Percentiles rank a stretch among this genome's conserved stretches.
Conservation (phyloP, 2,113 vertebrate species). For the Sitta europaea region DNA sequence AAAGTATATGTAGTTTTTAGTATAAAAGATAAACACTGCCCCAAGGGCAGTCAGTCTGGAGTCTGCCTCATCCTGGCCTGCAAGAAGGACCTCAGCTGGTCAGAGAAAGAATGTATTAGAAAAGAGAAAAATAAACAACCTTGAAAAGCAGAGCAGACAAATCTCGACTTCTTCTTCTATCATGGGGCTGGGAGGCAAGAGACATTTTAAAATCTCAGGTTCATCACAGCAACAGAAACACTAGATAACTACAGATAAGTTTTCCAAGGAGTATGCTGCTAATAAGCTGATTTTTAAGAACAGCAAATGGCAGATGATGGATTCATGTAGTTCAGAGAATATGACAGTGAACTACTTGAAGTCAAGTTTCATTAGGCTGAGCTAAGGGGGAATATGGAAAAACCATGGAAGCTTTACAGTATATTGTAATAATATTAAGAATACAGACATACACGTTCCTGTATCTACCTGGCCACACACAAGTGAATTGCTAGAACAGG, state of each 20-base stretch:
- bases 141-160: too few species aligned
- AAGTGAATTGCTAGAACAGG: not conserved
- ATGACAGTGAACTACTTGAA: not conserved
- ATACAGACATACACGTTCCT: not conserved
- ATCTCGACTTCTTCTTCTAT: too few species aligned
- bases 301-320: not conserved
- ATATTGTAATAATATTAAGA: not conserved
- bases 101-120: too few species aligned
- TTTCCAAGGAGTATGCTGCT: not conserved
- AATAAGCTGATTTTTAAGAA: not conserved
- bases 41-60: too few species aligned
- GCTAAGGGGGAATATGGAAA: not conserved
- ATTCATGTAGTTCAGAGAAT: not conserved
- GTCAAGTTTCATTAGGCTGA: not conserved
- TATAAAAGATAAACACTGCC: too few species aligned
- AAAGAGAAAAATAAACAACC: too few species aligned
- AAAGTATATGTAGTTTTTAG: too few species aligned
- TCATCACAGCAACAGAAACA: too few species aligned
- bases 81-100: too few species aligned
- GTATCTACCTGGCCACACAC: fast-evolving
- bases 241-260: not conserved
- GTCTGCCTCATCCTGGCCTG: too few species aligned
- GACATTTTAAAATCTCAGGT: too few species aligned
- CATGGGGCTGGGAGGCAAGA: too few species aligned
- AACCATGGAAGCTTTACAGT: not conserved